Evolutionary conservation across 2,113 vertebrate species (phyloP), one percentile per base, ranked within the genome.

Genomic region (Indri indri): DNA sequence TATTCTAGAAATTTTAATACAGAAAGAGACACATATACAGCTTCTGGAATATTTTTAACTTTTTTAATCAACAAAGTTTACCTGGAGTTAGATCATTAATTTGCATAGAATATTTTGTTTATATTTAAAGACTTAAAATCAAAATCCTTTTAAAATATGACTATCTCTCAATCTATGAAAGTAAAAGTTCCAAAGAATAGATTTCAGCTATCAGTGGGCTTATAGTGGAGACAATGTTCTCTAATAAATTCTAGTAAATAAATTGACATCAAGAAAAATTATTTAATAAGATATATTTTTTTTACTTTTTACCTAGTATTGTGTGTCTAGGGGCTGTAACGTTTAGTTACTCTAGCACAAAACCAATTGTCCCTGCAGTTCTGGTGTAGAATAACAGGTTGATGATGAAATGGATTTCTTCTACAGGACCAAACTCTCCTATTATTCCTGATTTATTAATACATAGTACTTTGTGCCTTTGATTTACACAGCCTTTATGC

Each of bases 401-500:
- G 52, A 66, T 81, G 71, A 88, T 80, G 37, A 27, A 91, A 47
- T 79, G 95, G 13, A 92, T 87, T 98, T 81, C 87, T 97, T 90
- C 77, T 95, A 71, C 8, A 68, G 2, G 34, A 90, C 82, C 57
- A 91, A 92, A 70, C 25, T 83, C 79, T 94, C 47, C 45, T 87
- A 59, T 95, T 73, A 79, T 95, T 98, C 90, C 85, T 97, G 66
- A 93, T 40, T 79, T 79, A 98, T 96, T 98, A 90, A 76, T 84
- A 45, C n/a, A 80, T 4, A 47, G 25, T 59, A 97, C 57, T 93
- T 96, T 88, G 83, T 76, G 97, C 88, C 34, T 79, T 93, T 65
- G 91, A 94, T 97, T 98, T 98, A 93, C n/a, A 92, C 13, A 97
- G 76, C 84, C 74, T 97, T 97, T 93, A 66, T 97, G 95, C 68